Evolutionary conservation across 2,113 vertebrate species (phyloP), one percentile per base, ranked within the genome.

Genomic region (Albula goreensis): DNA sequence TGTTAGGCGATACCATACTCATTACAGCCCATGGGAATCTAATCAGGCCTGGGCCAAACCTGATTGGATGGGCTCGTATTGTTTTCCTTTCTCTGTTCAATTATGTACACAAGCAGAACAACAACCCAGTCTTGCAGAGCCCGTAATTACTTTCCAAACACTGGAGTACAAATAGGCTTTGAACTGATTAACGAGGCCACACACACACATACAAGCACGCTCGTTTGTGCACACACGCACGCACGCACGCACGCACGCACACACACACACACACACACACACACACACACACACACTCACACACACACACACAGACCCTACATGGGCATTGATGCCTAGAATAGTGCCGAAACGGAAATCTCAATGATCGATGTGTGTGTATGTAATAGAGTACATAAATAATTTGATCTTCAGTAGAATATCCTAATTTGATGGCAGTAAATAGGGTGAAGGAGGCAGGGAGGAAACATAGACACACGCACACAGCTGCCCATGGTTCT

Each of bases 101-200:
- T 83, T 63, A 83, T 31, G n/a, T 63, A 49, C 53, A 63, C 15
- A 83, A 83, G 51, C 9, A 57, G 49, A 74, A 10, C 22, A 31
- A 8, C 6, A 56, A 19, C 17, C 12, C 56, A 15, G 10, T 63
- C n/a, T 48, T 48, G 41, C 53, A 83, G 53, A 52, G 81, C n/a
- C 31, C 4, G 31, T 82, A 82, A 82, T 82, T 82, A 57, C 81
- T 82, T 82, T 17, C 11, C 52, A 82, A 82, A 82, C 51, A 82
- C 13, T 0, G 13, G 53, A 48, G n/a, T 41, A 25, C 81, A 83
- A 83, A 83, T 31, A 48, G 81, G 31, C 56, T 48, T 49, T 57
- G 53, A 31, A 83, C 63, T 49, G 56, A 57, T 83, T 83, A 48
- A 63, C 31, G 31, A 41, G 31, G 31, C 31, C 53, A 56, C 53